Percentiles rank a stretch among this genome's conserved stretches.
Conservation (phyloP, 1,140 invertebrate species). For the Adoxophyes honmai region DNA sequence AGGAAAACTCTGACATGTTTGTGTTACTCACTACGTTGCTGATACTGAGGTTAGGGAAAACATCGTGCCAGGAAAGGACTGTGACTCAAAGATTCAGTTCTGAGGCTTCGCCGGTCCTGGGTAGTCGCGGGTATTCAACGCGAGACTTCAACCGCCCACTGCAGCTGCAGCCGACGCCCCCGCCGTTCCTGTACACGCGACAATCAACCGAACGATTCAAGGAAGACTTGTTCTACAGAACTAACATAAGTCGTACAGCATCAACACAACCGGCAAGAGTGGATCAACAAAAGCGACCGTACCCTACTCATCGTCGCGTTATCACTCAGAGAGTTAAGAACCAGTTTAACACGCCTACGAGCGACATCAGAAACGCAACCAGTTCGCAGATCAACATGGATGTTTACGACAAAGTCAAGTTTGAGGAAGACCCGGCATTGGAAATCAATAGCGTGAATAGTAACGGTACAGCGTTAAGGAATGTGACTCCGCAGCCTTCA, state of each 20-base stretch:
- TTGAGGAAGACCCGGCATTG: neutral
- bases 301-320: too few relatives aligned
- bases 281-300: neutral
- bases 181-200: too few relatives aligned
- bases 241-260: too few relatives aligned
- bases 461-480: too few relatives aligned
- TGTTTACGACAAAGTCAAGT: neutral
- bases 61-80: slow-evolving; percentile 18
- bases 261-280: neutral
- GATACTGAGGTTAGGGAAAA: slow-evolving; percentile 26
- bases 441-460: neutral
- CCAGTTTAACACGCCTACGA: neutral
- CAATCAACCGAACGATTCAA: too few relatives aligned
- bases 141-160: too few relatives aligned
- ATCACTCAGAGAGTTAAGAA: too few relatives aligned
- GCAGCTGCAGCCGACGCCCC: too few relatives aligned
- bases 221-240: too few relatives aligned
- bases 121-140: too few relatives aligned
- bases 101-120: too few relatives aligned
- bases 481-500: too few relatives aligned
- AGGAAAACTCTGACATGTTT: slow-evolving; percentile 23
- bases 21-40: slow-evolving; percentile 26
- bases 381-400: neutral
- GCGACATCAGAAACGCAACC: neutral
- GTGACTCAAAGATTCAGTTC: neutral